Evolutionary conservation across 1,140 invertebrate genomes (phyloP).

Genomic region (Triops cancriformis): DNA sequence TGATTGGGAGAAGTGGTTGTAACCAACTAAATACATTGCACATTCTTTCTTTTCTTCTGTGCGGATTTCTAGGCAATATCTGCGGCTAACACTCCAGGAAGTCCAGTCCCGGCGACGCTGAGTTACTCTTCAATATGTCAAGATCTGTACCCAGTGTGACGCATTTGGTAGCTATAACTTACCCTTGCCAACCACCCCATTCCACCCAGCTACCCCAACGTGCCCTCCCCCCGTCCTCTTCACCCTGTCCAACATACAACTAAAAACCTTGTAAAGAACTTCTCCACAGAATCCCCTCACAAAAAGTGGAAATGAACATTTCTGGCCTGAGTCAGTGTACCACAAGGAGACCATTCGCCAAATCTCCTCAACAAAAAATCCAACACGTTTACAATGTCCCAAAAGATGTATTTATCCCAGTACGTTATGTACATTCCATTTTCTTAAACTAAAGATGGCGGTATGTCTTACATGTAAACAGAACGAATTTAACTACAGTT

Average conservation of each 20-base stretch:
- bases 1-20: no score
- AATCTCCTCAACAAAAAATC: background rate
- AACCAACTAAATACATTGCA: background rate
- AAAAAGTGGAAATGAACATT: no score
- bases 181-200: no score
- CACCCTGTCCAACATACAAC: no score
- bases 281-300: no score
- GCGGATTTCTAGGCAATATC: background rate
- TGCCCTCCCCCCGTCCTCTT: no score
- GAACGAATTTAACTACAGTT: no score
- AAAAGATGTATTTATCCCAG: background rate
- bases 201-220: no score
- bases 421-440: background rate
- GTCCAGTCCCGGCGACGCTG: background rate
- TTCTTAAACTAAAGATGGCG: background rate
- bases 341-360: background rate
- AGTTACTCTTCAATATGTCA: constrained; percentile 10
- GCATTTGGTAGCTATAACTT: background rate
- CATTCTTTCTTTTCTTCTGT: background rate
- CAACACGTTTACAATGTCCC: background rate
- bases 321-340: background rate
- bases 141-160: constrained; percentile 10
- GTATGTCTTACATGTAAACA: background rate
- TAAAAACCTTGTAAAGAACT: no score
- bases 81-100: background rate